Base-by-base conservation (phyloP, 1,140 invertebrate species). In the Bombus soroeensis region DNA sequence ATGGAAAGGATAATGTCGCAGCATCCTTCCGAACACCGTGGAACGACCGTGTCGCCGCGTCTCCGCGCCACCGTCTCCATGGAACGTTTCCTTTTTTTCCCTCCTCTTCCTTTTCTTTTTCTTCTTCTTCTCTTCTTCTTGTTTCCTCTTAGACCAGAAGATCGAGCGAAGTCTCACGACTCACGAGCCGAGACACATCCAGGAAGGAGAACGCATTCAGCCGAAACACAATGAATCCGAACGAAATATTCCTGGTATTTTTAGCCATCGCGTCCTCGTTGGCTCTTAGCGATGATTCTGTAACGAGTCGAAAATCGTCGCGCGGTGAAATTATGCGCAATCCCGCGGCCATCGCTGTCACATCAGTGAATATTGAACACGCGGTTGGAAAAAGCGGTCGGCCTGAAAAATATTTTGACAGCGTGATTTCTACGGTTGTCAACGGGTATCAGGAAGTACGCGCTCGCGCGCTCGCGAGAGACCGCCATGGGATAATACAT, bases 31-130 rank as follows among this genome's bases (percentile, higher is more conserved):
- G 72, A 89, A 90, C 89, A 89, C 78, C 81, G 78, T 85, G 81
- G 88, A 87, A 90, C 85, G 89, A 87, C 68, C 85, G 88, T 89
- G 89, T 90, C 89, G 77, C 82, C 88, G 89, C 76, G 89, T 90
- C 89, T 73, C 82, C 88, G 89, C 76, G 77, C 47, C 82, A 85
- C 74, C 79, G 57, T 89, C 79, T 57, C 37, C 53, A 22, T 18
- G 39, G 25, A 81, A 84, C 75, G n/a, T 81, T 25, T 32, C 18
- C 66, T 34, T 34, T 37, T 68, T 71, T 34, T 25, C 32, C 43
- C 53, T 76, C 37, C 32, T 59, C 15, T 18, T 32, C 8, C 5
- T 13, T 32, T n/a, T 62, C 28, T 72, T 18, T 10, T 66, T 34
- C 12, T 41, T 32, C 32, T 10, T 34, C 57, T 43, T 62, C 71